These are phyloP conservation scores for Drosophila cognata DNA, from an alignment of 2,888 invertebrate genomes.

Conservation along the genomic window DNA sequence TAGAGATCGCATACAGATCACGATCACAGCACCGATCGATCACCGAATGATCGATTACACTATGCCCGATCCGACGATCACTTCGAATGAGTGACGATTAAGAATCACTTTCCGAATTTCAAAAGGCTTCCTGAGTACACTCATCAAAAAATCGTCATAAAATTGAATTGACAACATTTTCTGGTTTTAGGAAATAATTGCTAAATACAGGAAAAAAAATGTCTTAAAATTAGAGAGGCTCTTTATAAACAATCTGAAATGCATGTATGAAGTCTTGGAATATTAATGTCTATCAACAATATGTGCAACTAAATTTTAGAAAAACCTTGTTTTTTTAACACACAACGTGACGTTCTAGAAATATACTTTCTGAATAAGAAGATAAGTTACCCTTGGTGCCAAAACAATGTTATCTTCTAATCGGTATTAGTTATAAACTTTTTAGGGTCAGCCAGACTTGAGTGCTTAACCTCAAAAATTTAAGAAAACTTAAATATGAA, in stretches of 20 bases:
- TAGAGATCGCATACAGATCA: constrained; percentile 21
- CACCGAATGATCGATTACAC: constrained; percentile 31
- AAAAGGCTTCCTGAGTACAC: not conserved
- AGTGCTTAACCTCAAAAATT: not conserved
- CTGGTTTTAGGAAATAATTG: not conserved
- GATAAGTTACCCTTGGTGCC: not conserved
- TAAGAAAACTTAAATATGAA: not conserved
- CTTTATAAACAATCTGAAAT: not conserved
- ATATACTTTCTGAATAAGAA: not conserved
- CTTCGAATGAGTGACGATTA: constrained; percentile 4
- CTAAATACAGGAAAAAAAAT: not conserved
- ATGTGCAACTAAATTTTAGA: not conserved
- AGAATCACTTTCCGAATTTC: not conserved
- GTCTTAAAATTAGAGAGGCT: not conserved
- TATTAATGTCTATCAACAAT: too few relatives aligned
- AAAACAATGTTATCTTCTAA: not conserved
- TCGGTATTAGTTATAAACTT: not conserved
- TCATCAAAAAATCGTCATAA: not conserved
- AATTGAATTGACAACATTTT: not conserved
- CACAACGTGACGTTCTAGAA: not conserved
- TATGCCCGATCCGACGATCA: not conserved
- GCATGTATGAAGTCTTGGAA: not conserved
- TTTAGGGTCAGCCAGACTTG: not conserved
- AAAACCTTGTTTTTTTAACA: not conserved
- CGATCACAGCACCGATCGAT: constrained; percentile 14